A percentile compares a stretch with the other conserved stretches of the same genome.
Evolutionary conservation across 2,888 invertebrate species (phyloP).

Genomic region (Portevinia maculata): DNA sequence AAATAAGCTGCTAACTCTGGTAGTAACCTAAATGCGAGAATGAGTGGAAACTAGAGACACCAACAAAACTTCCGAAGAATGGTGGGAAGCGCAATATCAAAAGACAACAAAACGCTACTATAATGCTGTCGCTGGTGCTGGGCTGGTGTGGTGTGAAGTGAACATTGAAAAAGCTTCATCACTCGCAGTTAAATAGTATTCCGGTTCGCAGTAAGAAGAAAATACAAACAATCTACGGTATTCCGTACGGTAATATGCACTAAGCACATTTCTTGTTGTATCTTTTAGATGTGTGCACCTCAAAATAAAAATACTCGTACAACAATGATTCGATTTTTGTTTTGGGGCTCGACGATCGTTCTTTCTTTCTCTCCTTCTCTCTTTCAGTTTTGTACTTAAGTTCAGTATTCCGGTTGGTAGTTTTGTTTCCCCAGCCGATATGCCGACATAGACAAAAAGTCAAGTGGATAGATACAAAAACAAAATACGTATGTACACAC

Average conservation of each 20-base stretch:
- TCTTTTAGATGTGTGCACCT: not conserved
- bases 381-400: not conserved
- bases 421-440: conserved; percentile 22
- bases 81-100: conserved; percentile 30
- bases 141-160: conserved; percentile 23
- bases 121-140: not conserved
- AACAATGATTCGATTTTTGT: conserved; percentile 43
- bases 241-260: conserved; percentile 53
- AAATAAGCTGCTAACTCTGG: conserved; percentile 32
- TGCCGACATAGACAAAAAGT: conserved; percentile 36
- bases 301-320: not conserved
- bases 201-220: conserved; percentile 28
- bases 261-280: conserved; percentile 7
- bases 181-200: not conserved
- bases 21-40: conserved; percentile 48
- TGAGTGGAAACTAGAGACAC: conserved; percentile 18
- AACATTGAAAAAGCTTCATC: conserved; percentile 14
- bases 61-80: conserved; percentile 46
- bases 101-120: conserved; percentile 26
- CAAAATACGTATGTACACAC: no score
- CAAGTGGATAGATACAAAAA: conserved; percentile 35
- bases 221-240: conserved; percentile 51
- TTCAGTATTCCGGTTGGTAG: not conserved
- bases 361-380: conserved; percentile 18
- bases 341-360: conserved; percentile 32